Base-by-base conservation (phyloP, 2,113 vertebrate genomes). In the Oxygymnocypris stewartii region DNA sequence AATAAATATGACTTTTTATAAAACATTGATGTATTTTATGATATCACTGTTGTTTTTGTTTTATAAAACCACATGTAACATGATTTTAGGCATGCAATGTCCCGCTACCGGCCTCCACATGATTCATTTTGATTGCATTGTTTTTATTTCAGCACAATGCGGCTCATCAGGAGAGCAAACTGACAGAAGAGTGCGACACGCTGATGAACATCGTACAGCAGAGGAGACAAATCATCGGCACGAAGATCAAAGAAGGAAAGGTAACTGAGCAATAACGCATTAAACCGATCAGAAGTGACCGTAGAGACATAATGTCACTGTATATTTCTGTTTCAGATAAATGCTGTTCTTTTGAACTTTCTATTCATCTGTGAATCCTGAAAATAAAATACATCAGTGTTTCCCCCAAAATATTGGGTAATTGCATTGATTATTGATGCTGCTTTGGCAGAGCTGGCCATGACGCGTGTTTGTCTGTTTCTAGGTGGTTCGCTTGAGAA, bases 161-260 rank as follows among this genome's bases (percentile, higher is more conserved):
- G 54, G 96, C 98, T 6, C 95, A 96, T 74, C 98, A 99, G 89
- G 98, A 99, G 94, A 96, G 94, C 86, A 99, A 98, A 90, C 88
- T 99, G 89, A 96, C 96, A 81, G 98, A 99, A 63, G 98, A 99
- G 92, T 99, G 97, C 85, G 98, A 99, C 92, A 94, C 96, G 82
- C 95, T 99, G 88, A 97, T 99, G 90, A 97, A 97, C 93, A 98
- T 99, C 93, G 96, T 99, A 90, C 98, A 99, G 89, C 97, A 99
- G 93, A 96, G 98, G 79, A 93, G 97, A 89, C 98, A 98, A 91
- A 96, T 98, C 90, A 98, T 99, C 91, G 96, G 96, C 79, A 96
- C 98, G 35, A 99, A 99, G 95, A 99, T 99, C 92, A 98, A 99
- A 89, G 98, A 99, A 94, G 98, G 98, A 59, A 99, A 99, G 96